Evolutionary conservation across 2,113 vertebrate genomes (phyloP), one percentile per base, ranked within the genome.

Genomic region (Tragelaphus buxtoni): DNA sequence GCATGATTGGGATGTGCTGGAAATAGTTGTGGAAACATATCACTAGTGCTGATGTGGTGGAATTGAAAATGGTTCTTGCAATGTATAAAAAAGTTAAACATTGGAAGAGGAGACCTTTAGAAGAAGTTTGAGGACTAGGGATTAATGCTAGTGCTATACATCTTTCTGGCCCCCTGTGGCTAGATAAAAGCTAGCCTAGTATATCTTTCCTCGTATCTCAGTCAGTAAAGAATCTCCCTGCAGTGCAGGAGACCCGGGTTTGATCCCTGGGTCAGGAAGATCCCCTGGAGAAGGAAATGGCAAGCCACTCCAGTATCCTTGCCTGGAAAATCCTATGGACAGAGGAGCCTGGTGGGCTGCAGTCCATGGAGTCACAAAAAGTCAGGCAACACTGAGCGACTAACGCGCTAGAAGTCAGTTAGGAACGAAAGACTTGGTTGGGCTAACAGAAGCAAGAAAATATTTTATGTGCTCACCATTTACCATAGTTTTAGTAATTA

Each of bases 361-460:
- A 69, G 9, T 39, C n/a, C 65, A 69, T 22, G n/a, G n/a, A 5
- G 18, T 39, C 0, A 0, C 18, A 72, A 4, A 65, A n/a, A 39
- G n/a, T 72, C 0, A 0, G n/a, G n/a, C 18, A 72, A 4, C 0
- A 72, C 18, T 22, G 65, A 39, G n/a, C 9, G 9, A 39, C 65
- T 1, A 69, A 22, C n/a, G 22, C 0, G 0, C 65, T 69, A 77
- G 49, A 81, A 49, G 35, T 47, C 22, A 28, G 4, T 22, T 65
- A 60, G 5, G 39, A 18, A 0, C 9, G 55, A 61, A n/a, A 79
- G 4, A 84, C 39, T 82, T 3, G 0, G 9, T 9, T 45, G 20
- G 7, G 8, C 20, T 42, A 24, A 49, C 0, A 42, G 28, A 85
- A 65, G 32, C 2, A 51, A 85, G n/a, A 81, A 58, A 35, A 30